phyloP scores from a whole-genome alignment of 2,797 vertebrate species.

The Micromesistius poutassou region DNA sequence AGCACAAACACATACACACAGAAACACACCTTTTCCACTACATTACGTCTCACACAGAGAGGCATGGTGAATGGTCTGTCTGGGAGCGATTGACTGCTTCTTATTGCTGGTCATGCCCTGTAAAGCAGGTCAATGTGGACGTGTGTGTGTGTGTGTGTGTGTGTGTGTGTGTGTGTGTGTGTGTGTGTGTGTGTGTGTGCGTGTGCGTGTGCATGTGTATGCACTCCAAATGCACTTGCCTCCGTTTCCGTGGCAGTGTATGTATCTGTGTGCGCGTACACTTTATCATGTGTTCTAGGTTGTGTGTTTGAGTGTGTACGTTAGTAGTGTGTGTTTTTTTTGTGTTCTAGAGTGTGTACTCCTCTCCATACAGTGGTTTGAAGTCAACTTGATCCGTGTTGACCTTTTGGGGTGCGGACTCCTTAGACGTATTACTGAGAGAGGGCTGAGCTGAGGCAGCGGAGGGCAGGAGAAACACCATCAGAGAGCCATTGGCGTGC shows the following conservation, averaged over 20 bases:
- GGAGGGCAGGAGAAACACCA: constrained; percentile 17
- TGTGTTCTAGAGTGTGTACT: not conserved
- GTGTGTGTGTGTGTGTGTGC: constrained; percentile 18
- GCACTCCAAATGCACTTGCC: no score
- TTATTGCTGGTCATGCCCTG: constrained; percentile 30
- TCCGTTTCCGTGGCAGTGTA: not conserved
- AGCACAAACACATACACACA: not conserved
- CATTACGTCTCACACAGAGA: constrained; percentile 53
- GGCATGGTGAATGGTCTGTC: constrained; percentile 59
- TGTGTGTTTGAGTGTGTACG: not conserved
- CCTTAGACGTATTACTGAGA: not conserved
- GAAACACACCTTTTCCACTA: constrained; percentile 41
- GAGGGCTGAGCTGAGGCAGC: not conserved
- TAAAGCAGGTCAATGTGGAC: constrained; percentile 14
- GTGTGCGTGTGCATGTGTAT: not conserved
- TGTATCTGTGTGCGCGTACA: not conserved
- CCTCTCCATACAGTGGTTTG: not conserved
- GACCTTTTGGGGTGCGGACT: not conserved
- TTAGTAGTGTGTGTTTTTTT: not conserved
- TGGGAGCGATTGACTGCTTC: constrained; percentile 49
- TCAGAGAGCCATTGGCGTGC: constrained; percentile 14
- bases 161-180: constrained; percentile 17
- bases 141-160: constrained; percentile 24
- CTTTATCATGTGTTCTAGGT: not conserved
- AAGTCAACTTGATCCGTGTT: not conserved